phyloP scores from a whole-genome alignment of 2,113 vertebrate genomes.

The Phyllostomus discolor region DNA sequence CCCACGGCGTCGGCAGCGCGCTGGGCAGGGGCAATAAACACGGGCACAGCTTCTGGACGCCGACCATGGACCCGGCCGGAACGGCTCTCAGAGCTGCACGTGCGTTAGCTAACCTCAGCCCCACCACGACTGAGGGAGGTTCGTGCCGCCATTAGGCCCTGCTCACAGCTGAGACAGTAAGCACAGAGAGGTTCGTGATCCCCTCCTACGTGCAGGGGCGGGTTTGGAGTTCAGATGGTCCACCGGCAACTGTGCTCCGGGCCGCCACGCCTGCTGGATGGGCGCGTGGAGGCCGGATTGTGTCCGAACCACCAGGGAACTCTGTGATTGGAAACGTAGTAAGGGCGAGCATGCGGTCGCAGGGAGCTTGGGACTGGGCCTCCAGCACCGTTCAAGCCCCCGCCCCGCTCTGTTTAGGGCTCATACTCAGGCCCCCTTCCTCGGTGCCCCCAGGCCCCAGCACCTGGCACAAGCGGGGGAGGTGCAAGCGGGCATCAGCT shows the following conservation, averaged over 20 bases:
- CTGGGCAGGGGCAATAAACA: not conserved
- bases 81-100: not conserved
- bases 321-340: not conserved
- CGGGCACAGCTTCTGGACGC: fast-evolving
- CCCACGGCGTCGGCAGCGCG: not conserved
- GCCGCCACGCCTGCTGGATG: not conserved
- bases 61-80: not conserved
- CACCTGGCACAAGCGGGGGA: not conserved
- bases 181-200: not conserved
- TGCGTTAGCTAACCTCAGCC: not conserved
- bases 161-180: not conserved
- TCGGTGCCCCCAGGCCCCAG: not conserved
- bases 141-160: not conserved
- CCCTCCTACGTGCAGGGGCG: not conserved
- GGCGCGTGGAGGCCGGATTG: not conserved
- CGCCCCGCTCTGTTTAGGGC: not conserved
- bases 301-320: not conserved
- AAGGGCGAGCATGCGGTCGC: not conserved
- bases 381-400: not conserved
- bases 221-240: not conserved
- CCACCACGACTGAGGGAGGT: not conserved
- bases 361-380: not conserved
- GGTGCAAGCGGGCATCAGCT: not conserved
- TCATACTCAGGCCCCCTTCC: not conserved
- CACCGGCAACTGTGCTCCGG: not conserved